Evolutionary conservation across 1,140 invertebrate genomes (phyloP).

Genomic region (Anagrus nilaparvatae): DNA sequence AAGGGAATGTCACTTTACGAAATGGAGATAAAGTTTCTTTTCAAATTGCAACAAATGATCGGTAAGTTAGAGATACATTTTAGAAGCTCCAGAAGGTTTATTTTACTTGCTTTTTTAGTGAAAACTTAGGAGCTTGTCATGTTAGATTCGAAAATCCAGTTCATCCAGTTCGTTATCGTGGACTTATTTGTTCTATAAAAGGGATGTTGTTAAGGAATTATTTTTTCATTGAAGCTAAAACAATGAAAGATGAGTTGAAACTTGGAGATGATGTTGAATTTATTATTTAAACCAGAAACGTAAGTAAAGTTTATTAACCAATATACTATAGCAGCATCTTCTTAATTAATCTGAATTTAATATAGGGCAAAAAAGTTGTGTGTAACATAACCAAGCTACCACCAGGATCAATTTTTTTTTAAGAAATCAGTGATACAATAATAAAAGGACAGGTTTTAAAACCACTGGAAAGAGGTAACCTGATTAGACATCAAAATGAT

Average conservation of each 20-base stretch:
- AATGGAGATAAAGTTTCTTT: constrained; percentile 89
- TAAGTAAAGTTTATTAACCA: constrained; percentile 43
- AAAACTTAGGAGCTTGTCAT: constrained; percentile 86
- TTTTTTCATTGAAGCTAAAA: constrained; percentile 80
- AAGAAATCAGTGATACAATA: constrained; percentile 82
- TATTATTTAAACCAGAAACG: constrained; percentile 89
- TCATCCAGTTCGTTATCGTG: constrained; percentile 84
- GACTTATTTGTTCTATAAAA: constrained; percentile 93
- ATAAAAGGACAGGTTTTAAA: constrained; percentile 85
- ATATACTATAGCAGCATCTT: neutral
- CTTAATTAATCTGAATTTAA: constrained; percentile 8
- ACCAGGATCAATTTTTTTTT: constrained; percentile 89
- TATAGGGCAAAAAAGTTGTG: constrained; percentile 88
- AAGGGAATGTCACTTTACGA: constrained; percentile 80
- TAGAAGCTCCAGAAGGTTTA: no score
- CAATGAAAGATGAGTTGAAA: constrained; percentile 66
- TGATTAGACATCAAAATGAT: constrained; percentile 58
- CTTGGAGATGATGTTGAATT: constrained; percentile 96
- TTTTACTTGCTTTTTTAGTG: constrained; percentile 47
- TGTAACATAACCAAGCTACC: constrained; percentile 84
- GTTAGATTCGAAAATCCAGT: constrained; percentile 82
- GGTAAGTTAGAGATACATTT: constrained; percentile 43
- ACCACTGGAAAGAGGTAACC: constrained; percentile 66
- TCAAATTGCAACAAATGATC: constrained; percentile 93
- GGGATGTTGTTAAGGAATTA: constrained; percentile 97